These are phyloP conservation scores for Neoascia interrupta DNA, from an alignment of 2,888 invertebrate species.

Conservation along the genomic window DNA sequence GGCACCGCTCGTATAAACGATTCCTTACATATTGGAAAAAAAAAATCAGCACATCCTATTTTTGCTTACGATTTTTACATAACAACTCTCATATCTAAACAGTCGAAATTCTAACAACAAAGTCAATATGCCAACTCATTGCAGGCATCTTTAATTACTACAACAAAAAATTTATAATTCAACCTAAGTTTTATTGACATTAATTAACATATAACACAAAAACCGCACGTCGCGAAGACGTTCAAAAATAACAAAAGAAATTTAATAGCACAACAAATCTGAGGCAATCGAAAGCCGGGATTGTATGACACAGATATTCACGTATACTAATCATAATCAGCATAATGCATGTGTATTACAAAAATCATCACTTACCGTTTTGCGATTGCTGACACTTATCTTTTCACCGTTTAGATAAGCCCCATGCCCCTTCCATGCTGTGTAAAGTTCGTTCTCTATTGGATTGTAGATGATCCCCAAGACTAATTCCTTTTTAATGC, in stretches of 20 bases:
- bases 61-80: too few relatives aligned
- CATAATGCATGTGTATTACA: neutral
- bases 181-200: too few relatives aligned
- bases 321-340: neutral
- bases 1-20: too few relatives aligned
- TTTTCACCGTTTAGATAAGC: constrained; percentile 87
- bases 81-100: too few relatives aligned
- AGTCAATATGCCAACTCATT: too few relatives aligned
- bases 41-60: too few relatives aligned
- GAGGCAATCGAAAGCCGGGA: neutral
- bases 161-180: too few relatives aligned
- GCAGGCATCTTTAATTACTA: too few relatives aligned
- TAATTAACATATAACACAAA: too few relatives aligned
- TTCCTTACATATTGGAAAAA: too few relatives aligned
- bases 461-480: constrained; percentile 90
- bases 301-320: neutral
- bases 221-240: too few relatives aligned
- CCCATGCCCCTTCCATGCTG: constrained; percentile 86
- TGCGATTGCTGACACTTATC: constrained; percentile 79
- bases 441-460: constrained; percentile 85
- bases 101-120: too few relatives aligned
- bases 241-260: neutral
- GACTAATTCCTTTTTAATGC: constrained; percentile 82
- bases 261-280: neutral
- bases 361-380: constrained; percentile 73